phyloP scores from a whole-genome alignment of 2,113 vertebrate genomes.

The Callipepla californica region DNA sequence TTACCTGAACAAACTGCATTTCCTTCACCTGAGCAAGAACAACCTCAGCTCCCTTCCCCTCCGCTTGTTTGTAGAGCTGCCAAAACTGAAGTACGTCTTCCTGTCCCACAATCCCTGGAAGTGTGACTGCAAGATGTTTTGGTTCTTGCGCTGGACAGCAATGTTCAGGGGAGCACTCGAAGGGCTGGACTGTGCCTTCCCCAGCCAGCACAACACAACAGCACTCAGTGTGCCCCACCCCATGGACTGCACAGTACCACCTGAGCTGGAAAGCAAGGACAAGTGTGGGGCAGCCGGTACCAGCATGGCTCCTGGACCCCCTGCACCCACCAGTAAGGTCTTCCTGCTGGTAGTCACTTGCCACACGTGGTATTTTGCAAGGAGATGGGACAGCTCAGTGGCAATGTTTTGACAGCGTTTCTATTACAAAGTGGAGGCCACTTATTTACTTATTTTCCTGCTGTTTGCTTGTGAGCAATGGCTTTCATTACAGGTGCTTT shows the following conservation, averaged over 20 bases:
- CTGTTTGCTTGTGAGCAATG: not conserved
- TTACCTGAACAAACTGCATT: conserved; percentile 41
- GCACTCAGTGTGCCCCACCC: fast-evolving
- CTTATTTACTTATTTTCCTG: not conserved
- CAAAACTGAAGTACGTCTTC: conserved; percentile 21
- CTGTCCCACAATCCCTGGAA: conserved; percentile 72
- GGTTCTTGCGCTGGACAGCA: conserved; percentile 15
- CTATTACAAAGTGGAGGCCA: not conserved
- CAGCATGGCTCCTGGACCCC: not conserved
- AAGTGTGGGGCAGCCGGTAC: not conserved
- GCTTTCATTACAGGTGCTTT: not conserved
- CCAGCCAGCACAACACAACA: not conserved
- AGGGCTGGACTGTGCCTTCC: conserved; percentile 40
- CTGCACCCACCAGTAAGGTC: not conserved
- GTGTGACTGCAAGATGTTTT: conserved; percentile 51
- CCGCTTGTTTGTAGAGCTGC: not conserved
- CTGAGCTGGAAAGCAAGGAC: not conserved
- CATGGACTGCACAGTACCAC: not conserved
- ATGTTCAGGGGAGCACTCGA: not conserved
- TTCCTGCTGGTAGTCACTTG: not conserved
- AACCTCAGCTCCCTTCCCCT: conserved; percentile 65
- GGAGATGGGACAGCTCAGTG: not conserved
- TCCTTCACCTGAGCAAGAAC: conserved; percentile 72
- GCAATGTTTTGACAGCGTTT: not conserved
- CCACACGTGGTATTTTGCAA: fast-evolving